Evolutionary conservation across 1,140 invertebrate species (phyloP), one percentile per base, ranked within the genome.

Genomic region (Brachionus sp.): DNA sequence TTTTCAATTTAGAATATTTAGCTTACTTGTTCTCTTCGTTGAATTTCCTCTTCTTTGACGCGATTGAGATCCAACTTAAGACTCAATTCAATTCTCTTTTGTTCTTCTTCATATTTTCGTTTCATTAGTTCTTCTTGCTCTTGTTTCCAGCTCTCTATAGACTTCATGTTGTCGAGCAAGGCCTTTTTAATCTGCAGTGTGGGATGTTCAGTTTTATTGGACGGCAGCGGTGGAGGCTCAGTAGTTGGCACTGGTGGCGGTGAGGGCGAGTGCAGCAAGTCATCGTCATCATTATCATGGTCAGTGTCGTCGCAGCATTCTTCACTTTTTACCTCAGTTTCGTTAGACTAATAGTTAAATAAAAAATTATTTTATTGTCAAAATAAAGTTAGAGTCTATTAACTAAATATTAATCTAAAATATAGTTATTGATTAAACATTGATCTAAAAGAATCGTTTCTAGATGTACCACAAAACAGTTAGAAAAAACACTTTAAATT

Each of bases 31-130:
- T 80, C 77, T 80, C 77, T 80, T 37, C 77, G 23, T 42, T 80
- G 77, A 6, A 66, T 66, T 25, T 80, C 77, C 62, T 80, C 77
- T 25, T 80, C 77, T 80, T 80, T 80, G 25, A 80, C 77, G 9
- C 39, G 33, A 10, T 80, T 35, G 4, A 80, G 29, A 37, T 80
- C 77, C 12, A 66, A 35, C 23, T 80, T 80, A 25, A 80, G 29
- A 19, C 46, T 57, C 6, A 42, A 16, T 35, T 80, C 19, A 19
- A 80, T 80, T 62, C 50, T 10, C 39, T 80, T 80, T 44, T 80
- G 77, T 35, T 80, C 77, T 33, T 80, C 77, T 16, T 80, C 77
- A 44, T 80, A 80, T 62, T 80, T 80, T 23, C 62, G 50, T 16
- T 80, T 62, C 77, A 80, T 80, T 6, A 80, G 16, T 3, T 35